phyloP scores from a whole-genome alignment of 2,888 invertebrate genomes.

The Caenorhabditis wallacei region DNA sequence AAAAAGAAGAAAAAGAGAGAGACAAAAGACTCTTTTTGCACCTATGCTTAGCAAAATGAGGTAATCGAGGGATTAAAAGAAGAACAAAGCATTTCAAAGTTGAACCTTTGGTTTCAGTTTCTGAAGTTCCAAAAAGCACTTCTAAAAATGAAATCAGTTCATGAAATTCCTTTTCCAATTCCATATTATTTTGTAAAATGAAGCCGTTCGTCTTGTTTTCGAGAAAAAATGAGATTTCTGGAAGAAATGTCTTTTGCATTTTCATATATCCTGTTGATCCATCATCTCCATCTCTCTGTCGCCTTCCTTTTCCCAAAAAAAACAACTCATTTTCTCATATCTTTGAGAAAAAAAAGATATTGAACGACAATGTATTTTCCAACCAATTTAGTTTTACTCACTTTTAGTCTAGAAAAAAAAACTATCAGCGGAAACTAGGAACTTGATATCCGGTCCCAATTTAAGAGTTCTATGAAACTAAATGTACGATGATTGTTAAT shows the following conservation, averaged over 20 bases:
- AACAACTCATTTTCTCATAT: constrained; percentile 29
- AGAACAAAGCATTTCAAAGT: constrained; percentile 7
- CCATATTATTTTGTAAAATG: neutral
- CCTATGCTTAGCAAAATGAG: constrained; percentile 42
- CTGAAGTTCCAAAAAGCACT: constrained; percentile 12
- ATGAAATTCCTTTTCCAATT: neutral
- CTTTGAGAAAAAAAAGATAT: neutral
- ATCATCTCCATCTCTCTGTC: constrained; percentile 30
- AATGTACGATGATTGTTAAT: too few relatives aligned
- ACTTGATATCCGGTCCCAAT: too few relatives aligned
- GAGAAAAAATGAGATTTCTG: constrained; percentile 20
- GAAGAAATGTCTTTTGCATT: constrained; percentile 7
- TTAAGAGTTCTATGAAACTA: too few relatives aligned
- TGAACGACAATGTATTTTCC: neutral
- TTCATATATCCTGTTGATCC: constrained; percentile 33
- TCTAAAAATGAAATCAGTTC: neutral
- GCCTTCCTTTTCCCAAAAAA: constrained; percentile 20
- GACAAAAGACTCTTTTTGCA: constrained; percentile 22
- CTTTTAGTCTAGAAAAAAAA: too few relatives aligned
- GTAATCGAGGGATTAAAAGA: constrained; percentile 19
- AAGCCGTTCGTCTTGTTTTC: neutral
- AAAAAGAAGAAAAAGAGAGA: neutral
- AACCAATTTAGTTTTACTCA: too few relatives aligned
- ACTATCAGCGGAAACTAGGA: too few relatives aligned
- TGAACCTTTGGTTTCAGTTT: neutral